phyloP scores from a whole-genome alignment of 2,888 invertebrate genomes.

The Agriopis leucophaearia region DNA sequence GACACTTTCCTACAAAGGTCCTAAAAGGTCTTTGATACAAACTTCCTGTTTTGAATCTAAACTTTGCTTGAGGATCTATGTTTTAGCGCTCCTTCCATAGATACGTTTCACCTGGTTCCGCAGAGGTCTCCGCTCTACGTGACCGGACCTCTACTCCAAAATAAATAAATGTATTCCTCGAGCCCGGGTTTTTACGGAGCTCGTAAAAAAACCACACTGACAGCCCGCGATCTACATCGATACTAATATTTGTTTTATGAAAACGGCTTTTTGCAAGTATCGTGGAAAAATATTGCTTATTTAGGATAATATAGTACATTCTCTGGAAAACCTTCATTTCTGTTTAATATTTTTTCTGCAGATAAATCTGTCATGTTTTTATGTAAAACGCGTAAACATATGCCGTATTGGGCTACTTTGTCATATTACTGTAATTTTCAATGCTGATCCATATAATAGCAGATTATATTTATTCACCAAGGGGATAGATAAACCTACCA shows the following conservation, averaged over 20 bases:
- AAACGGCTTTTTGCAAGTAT: slow-evolving; percentile 50
- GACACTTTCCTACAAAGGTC: too few relatives aligned
- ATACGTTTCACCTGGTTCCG: slow-evolving; percentile 48
- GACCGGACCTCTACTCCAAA: slow-evolving; percentile 60
- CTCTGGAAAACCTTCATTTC: slow-evolving; percentile 34
- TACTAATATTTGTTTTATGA: slow-evolving; percentile 73
- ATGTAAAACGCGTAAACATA: not conserved
- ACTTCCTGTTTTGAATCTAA: not conserved
- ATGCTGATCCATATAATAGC: too few relatives aligned
- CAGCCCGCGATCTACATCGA: slow-evolving; percentile 62
- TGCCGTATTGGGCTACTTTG: not conserved
- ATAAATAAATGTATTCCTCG: slow-evolving; percentile 63
- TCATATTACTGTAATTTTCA: not conserved
- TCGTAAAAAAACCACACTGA: slow-evolving; percentile 68
- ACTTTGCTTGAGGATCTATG: slow-evolving; percentile 33
- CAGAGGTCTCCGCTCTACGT: slow-evolving; percentile 51
- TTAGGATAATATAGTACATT: slow-evolving; percentile 40
- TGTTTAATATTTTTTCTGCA: slow-evolving; percentile 31
- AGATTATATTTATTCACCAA: too few relatives aligned
- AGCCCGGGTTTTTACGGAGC: slow-evolving; percentile 54
- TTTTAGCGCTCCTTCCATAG: slow-evolving; percentile 50
- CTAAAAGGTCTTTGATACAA: not conserved
- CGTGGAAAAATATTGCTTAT: slow-evolving; percentile 40
- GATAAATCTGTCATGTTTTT: slow-evolving; percentile 26
- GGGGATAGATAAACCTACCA: too few relatives aligned